phyloP scores from a whole-genome alignment of 1,140 invertebrate genomes.

The Pomacea maculata region DNA sequence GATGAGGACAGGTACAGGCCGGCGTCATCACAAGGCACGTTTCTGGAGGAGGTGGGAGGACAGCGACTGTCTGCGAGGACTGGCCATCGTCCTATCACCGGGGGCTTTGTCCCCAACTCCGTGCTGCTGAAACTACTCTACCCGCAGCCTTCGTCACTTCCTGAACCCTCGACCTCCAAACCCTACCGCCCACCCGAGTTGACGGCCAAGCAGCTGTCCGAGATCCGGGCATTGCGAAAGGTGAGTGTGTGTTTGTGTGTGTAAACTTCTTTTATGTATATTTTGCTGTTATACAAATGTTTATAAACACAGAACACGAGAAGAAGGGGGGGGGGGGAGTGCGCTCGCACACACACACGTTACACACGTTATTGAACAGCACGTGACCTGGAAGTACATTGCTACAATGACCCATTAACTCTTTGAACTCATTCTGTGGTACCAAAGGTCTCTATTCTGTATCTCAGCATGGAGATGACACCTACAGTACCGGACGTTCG shows the following conservation, averaged over 20 bases:
- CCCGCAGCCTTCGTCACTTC: slow-evolving; percentile 39
- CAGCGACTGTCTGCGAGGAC: slow-evolving; percentile 31
- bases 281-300: too few species aligned
- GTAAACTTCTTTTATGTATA: too few species aligned
- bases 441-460: too few species aligned
- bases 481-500: neutral
- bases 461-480: too few species aligned
- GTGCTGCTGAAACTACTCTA: slow-evolving; percentile 57
- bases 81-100: slow-evolving; percentile 21
- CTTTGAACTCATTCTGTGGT: too few species aligned
- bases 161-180: slow-evolving; percentile 25
- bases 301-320: too few species aligned
- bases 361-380: too few species aligned
- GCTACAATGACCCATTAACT: too few species aligned
- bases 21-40: slow-evolving; percentile 53
- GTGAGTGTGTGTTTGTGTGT: neutral
- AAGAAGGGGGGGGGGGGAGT: too few species aligned
- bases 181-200: slow-evolving; percentile 49
- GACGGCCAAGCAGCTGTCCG: slow-evolving; percentile 43
- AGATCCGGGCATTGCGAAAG: slow-evolving; percentile 34
- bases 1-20: slow-evolving; percentile 37
- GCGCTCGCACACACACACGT: too few species aligned
- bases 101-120: slow-evolving; percentile 61
- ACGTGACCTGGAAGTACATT: too few species aligned
- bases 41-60: slow-evolving; percentile 50